Base-by-base conservation (phyloP, 1,140 invertebrate genomes). In the Drosophila jambulina region DNA sequence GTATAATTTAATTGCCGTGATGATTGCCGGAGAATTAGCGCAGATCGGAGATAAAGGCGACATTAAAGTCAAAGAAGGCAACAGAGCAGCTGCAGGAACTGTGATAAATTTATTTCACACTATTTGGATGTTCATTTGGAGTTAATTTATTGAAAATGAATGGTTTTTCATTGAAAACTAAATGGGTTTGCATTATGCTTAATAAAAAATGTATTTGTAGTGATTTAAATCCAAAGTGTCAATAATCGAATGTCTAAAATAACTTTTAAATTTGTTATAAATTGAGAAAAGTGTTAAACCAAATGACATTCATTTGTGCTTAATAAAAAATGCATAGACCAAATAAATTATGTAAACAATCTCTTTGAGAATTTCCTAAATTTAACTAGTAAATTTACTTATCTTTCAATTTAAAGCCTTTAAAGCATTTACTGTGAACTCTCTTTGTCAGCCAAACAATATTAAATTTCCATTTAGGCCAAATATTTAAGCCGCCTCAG, bases 1-100 rank as follows among this genome's bases (percentile, higher is more conserved):
- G 61, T 85, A 78, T 25, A 85, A 85, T 78, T 85, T 85, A 85
- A 85, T 85, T 85, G 82, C 69, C 27, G 54, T 56, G 75, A 75
- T 85, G 85, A 85, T 86, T 69, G 74, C 63, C 46, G 43, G 69
- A 49, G 58, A 84, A 80, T 84, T 83, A 83, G 70, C 75, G 57
- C 58, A 40, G 71, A 71, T 80, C 81, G 56, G 29, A 43, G 49
- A 80, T 81, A 81, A 81, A 54, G 58, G 38, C 15, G n/a, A 21
- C 42, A 29, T 45, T 70, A 46, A 68, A 70, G 38, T 15, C 43
- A 34, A 32, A 38, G 61, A 40, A 27, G 29, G n/a, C 2, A n/a
- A 12, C 13, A n/a, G 17, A 13, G 17, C 21, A 36, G n/a, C 5
- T 17, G 2, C 5, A 36, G 40, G 21, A 32, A 25, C 19, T 53